Conservation (phyloP, 2,888 invertebrate genomes). For the Tyria jacobaeae region DNA sequence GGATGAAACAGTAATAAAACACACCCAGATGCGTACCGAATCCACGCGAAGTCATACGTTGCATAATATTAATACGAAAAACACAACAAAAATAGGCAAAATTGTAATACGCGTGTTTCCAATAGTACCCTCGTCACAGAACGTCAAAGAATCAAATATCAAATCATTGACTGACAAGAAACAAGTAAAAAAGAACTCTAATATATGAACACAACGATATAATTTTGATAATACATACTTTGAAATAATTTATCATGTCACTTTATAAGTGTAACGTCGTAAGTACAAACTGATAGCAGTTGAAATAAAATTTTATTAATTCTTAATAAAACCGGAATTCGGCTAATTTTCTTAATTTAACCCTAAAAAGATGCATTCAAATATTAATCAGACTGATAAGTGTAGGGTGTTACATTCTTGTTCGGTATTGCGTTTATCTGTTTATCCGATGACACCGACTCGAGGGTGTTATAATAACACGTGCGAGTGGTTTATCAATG, state of each 20-base stretch:
- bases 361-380: conserved; percentile 64
- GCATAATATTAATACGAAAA: conserved; percentile 68
- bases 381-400: conserved; percentile 70
- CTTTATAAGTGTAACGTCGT: conserved; percentile 31
- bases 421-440: conserved; percentile 55
- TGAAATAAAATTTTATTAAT: conserved; percentile 23
- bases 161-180: conserved; percentile 40
- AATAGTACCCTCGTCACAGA: conserved; percentile 67
- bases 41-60: conserved; percentile 63
- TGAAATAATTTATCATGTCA: conserved; percentile 17
- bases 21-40: conserved; percentile 73
- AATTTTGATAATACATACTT: conserved; percentile 11
- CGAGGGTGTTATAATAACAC: conserved; percentile 59
- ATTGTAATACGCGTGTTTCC: conserved; percentile 68
- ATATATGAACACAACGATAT: background rate
- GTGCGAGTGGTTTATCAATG: conserved; percentile 60
- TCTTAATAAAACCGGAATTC: conserved; percentile 25
- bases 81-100: conserved; percentile 65
- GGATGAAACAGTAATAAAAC: conserved; percentile 62
- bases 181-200: conserved; percentile 38
- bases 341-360: conserved; percentile 29
- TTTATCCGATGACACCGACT: conserved; percentile 63
- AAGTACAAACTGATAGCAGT: conserved; percentile 20
- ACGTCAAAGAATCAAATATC: conserved; percentile 67
- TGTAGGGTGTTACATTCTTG: conserved; percentile 55